Conservation (phyloP, 2,113 vertebrate species). For the Festucalex cinctus region DNA sequence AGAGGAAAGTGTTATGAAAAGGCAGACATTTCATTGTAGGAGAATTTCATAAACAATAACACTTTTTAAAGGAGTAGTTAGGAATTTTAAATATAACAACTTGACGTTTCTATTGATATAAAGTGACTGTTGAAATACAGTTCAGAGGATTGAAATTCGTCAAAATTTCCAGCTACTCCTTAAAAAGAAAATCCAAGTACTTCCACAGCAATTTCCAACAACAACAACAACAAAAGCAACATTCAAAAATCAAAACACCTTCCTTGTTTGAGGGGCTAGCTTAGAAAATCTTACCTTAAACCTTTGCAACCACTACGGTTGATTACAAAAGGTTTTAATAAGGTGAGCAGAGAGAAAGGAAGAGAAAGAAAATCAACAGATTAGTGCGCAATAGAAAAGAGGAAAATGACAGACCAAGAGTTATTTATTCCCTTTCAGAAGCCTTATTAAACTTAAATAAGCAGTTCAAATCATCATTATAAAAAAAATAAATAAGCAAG, state of each 20-base stretch:
- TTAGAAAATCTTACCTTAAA: slow-evolving; percentile 95
- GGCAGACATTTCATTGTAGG: no score
- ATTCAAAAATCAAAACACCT: slow-evolving; percentile 1
- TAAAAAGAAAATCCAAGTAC: background rate
- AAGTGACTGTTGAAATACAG: background rate
- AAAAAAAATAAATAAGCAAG: background rate
- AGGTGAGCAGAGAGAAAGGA: slow-evolving; percentile 73
- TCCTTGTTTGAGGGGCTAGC: slow-evolving; percentile 3
- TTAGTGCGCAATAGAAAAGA: slow-evolving; percentile 71
- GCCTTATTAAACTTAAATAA: background rate
- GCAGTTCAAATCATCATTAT: background rate
- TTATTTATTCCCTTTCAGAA: background rate
- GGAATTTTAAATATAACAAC: background rate
- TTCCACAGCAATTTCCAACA: slow-evolving; percentile 21
- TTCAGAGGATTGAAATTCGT: background rate
- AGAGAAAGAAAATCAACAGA: slow-evolving; percentile 74
- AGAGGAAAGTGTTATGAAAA: background rate
- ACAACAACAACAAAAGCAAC: background rate
- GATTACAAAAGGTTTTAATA: slow-evolving; percentile 86
- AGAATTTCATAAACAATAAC: background rate
- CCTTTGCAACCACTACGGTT: slow-evolving; percentile 99
- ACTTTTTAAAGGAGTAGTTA: background rate
- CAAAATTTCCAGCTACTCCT: background rate
- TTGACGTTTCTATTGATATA: background rate
- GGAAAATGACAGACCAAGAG: slow-evolving; percentile 10